Evolutionary conservation across 2,797 vertebrate genomes (phyloP).

Genomic region (Poeciliopsis paucimaculata): DNA sequence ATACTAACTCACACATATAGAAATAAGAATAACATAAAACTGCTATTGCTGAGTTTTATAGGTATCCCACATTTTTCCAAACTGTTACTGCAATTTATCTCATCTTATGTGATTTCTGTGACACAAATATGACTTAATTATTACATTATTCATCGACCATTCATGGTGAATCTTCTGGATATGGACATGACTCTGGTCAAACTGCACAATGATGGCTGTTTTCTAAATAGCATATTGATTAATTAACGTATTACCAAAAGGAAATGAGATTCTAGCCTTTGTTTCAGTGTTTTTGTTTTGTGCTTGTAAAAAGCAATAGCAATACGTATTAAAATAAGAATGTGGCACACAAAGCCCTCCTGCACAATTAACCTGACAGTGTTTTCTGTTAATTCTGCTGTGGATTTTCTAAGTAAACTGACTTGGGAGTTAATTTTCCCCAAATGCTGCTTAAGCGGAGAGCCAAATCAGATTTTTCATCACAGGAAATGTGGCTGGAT

Average conservation of each 20-base stretch:
- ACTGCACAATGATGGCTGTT: neutral
- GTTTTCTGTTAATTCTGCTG: conserved; percentile 27
- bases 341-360: neutral
- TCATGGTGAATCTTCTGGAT: neutral
- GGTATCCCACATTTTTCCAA: neutral
- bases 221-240: neutral
- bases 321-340: neutral
- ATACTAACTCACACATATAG: neutral
- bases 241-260: neutral
- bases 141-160: neutral
- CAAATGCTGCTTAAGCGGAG: conserved; percentile 26
- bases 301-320: neutral
- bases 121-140: neutral
- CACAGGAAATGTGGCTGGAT: conserved; percentile 26
- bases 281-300: neutral
- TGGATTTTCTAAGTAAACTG: conserved; percentile 26
- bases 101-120: neutral
- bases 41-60: neutral
- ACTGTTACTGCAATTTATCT: neutral
- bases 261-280: neutral
- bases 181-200: neutral
- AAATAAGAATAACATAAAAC: neutral
- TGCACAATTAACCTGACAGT: neutral
- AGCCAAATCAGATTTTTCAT: conserved; percentile 31
- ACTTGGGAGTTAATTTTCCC: conserved; percentile 22